Conservation (phyloP, 2,888 invertebrate species). For the Antitype chi region DNA sequence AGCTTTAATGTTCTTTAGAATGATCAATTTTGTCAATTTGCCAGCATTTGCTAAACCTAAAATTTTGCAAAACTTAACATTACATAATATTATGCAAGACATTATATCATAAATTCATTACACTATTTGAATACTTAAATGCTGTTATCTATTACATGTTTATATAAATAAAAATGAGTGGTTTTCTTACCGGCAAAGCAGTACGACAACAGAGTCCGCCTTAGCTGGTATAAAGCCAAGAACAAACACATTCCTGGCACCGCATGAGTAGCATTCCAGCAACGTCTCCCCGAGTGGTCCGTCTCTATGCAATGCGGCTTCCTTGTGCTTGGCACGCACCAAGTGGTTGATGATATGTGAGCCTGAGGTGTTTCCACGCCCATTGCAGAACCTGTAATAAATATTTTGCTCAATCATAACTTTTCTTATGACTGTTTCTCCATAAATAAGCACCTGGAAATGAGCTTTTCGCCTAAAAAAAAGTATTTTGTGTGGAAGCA, state of each 20-base stretch:
- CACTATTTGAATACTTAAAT: neutral
- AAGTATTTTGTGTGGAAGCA: neutral
- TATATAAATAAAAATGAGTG: conserved; percentile 4
- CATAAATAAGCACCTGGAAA: neutral
- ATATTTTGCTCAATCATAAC: neutral
- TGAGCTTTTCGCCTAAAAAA: neutral
- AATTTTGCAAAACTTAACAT: conserved; percentile 1
- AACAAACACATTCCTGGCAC: conserved; percentile 99
- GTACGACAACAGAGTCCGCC: conserved; percentile 99
- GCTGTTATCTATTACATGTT: conserved; percentile 5
- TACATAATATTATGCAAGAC: conserved; percentile 37
- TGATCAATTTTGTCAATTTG: conserved; percentile 12
- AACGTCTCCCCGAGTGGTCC: conserved; percentile 99
- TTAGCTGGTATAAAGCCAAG: conserved; percentile 99
- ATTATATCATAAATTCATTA: conserved; percentile 7
- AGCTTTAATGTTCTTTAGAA: neutral
- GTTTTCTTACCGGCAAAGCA: conserved; percentile 94
- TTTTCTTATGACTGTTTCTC: too few relatives aligned
- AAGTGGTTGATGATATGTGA: conserved; percentile 99
- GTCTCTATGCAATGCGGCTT: conserved; percentile 99
- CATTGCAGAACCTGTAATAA: conserved; percentile 96
- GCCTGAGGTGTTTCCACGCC: conserved; percentile 98
- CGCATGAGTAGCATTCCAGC: conserved; percentile 99
- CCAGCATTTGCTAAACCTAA: conserved; percentile 3
- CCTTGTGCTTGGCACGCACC: conserved; percentile 99